Percentiles rank a stretch among this genome's conserved stretches.
Evolutionary conservation across 1,140 invertebrate species (phyloP).

Genomic region (Rhyacophila brunnea): DNA sequence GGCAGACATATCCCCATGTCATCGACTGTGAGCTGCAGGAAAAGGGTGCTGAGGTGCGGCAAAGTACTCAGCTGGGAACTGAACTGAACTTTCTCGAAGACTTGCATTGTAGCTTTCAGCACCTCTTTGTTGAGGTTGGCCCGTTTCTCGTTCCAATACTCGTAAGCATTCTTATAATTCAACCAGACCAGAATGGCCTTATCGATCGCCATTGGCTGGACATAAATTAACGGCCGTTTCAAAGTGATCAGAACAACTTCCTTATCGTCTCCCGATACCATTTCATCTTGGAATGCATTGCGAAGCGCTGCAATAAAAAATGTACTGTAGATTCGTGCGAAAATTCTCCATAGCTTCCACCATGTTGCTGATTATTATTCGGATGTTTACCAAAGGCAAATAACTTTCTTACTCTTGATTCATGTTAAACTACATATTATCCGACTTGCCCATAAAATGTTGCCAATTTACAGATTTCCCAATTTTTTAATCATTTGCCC

Average conservation of each 20-base stretch:
- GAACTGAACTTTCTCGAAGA: constrained; percentile 68
- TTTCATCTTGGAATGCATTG: constrained; percentile 88
- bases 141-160: constrained; percentile 97
- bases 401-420: too few species aligned
- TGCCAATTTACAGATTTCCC: too few species aligned
- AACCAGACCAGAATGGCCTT: constrained; percentile 96
- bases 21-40: constrained; percentile 91
- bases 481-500: too few species aligned
- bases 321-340: too few species aligned
- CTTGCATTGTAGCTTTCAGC: constrained; percentile 76
- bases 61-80: constrained; percentile 66
- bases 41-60: constrained; percentile 83
- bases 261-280: constrained; percentile 84
- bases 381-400: too few species aligned
- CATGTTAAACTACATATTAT: too few species aligned
- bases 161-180: constrained; percentile 98
- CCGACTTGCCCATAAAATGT: too few species aligned
- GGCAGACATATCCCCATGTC: constrained; percentile 97
- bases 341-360: too few species aligned
- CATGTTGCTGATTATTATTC: too few species aligned
- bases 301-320: constrained; percentile 54
- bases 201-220: constrained; percentile 94
- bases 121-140: constrained; percentile 85
- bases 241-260: constrained; percentile 92
- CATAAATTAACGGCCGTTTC: constrained; percentile 88